Percentiles rank a stretch among this genome's conserved stretches.
Conservation (phyloP, 1,140 invertebrate genomes). For the Manduca sexta region DNA sequence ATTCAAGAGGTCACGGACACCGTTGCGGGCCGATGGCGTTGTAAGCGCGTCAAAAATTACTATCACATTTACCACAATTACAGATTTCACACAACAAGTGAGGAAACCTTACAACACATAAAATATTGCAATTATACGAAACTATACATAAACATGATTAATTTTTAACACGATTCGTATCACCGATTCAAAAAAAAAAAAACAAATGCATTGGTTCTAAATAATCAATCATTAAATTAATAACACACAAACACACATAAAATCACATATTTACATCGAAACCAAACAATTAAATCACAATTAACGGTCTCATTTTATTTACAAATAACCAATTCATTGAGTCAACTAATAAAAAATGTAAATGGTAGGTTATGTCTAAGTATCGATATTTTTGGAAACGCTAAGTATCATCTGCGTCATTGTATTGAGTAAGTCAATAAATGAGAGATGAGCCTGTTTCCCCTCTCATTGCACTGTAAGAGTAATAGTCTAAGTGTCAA, state of each 20-base stretch:
- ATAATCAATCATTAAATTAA: constrained; percentile 15
- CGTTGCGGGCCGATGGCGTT: too few relatives aligned
- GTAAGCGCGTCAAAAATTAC: too few relatives aligned
- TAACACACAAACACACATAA: constrained; percentile 33
- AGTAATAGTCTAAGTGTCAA: too few relatives aligned
- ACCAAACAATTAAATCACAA: constrained; percentile 55
- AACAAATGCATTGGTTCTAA: not conserved
- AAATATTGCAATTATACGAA: constrained; percentile 5
- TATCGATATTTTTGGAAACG: not conserved
- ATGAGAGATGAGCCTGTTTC: constrained; percentile 26
- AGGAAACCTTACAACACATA: too few relatives aligned
- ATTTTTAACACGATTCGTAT: constrained; percentile 15
- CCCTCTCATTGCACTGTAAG: constrained; percentile 2
- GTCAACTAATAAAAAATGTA: constrained; percentile 28
- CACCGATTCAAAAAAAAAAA: constrained; percentile 36
- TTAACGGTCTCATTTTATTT: constrained; percentile 32
- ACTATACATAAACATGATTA: constrained; percentile 14
- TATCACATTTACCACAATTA: too few relatives aligned
- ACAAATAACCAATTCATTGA: constrained; percentile 29
- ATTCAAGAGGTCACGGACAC: too few relatives aligned
- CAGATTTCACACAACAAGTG: too few relatives aligned
- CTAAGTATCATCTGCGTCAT: not conserved
- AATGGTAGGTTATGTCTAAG: constrained; percentile 6
- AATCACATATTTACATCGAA: constrained; percentile 64
- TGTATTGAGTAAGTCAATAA: constrained; percentile 27